Conservation (phyloP, 1,140 invertebrate species). For the Lamellibrachia luymesi region DNA sequence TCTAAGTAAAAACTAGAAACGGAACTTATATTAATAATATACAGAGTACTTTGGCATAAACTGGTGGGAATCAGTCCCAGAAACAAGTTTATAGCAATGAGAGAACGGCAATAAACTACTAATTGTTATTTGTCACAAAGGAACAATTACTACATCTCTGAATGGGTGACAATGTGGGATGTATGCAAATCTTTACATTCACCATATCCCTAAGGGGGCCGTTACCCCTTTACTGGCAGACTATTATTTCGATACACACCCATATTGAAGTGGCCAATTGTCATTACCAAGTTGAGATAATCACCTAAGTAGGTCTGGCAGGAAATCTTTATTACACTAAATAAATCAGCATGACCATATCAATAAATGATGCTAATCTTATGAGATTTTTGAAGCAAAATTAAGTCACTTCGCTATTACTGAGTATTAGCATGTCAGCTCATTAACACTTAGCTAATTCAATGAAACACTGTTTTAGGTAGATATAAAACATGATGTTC, state of each 20-base stretch:
- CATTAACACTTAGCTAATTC: not conserved
- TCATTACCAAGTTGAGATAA: not conserved
- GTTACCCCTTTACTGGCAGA: not conserved
- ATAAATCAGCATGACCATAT: not conserved
- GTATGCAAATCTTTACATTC: not conserved
- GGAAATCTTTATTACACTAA: not conserved
- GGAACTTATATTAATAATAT: too few relatives aligned
- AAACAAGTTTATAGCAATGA: not conserved
- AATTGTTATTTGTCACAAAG: not conserved
- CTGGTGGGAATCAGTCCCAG: too few relatives aligned
- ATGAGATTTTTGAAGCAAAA: not conserved
- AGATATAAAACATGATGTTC: too few relatives aligned
- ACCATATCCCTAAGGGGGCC: not conserved
- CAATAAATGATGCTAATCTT: not conserved
- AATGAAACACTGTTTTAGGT: not conserved
- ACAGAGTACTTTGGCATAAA: too few relatives aligned
- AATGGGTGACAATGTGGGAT: not conserved
- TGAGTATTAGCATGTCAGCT: not conserved
- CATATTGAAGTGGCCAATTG: not conserved
- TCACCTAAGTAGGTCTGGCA: not conserved
- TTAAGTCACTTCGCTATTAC: not conserved
- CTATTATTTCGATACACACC: not conserved
- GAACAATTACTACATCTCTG: not conserved
- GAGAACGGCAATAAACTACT: not conserved
- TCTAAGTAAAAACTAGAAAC: too few relatives aligned